These are phyloP conservation scores for Oscheius sp. DNA, from an alignment of 2,888 invertebrate species.

Conservation along the genomic window DNA sequence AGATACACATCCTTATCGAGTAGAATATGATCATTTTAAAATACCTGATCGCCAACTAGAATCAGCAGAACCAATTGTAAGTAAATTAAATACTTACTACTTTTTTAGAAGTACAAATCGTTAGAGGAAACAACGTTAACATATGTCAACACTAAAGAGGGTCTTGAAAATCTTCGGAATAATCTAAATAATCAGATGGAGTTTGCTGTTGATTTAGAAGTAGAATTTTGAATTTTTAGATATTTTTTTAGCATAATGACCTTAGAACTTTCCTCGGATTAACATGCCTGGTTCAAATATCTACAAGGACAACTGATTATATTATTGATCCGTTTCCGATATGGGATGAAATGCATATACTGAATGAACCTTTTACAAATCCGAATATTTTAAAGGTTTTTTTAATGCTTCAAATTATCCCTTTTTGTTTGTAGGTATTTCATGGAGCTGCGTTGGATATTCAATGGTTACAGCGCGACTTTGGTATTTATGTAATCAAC, in stretches of 20 bases:
- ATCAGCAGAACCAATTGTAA: slow-evolving; percentile 27
- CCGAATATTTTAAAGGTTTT: slow-evolving; percentile 85
- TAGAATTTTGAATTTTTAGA: slow-evolving; percentile 6
- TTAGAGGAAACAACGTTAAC: slow-evolving; percentile 79
- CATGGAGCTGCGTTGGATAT: slow-evolving; percentile 91
- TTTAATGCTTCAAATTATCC: not conserved
- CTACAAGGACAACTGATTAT: slow-evolving; percentile 82
- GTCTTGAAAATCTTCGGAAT: slow-evolving; percentile 78
- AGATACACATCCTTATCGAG: slow-evolving; percentile 59
- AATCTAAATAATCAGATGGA: slow-evolving; percentile 79
- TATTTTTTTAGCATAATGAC: slow-evolving; percentile 80
- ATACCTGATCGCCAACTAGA: slow-evolving; percentile 44
- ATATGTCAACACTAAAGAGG: slow-evolving; percentile 78
- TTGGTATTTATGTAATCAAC: slow-evolving; percentile 92
- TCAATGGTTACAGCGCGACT: slow-evolving; percentile 92
- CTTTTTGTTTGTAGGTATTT: slow-evolving; percentile 78
- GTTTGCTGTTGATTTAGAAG: slow-evolving; percentile 85
- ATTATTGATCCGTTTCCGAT: slow-evolving; percentile 86
- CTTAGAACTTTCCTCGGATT: slow-evolving; percentile 91
- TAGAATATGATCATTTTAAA: slow-evolving; percentile 56
- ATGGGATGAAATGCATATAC: slow-evolving; percentile 82
- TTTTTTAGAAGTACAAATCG: slow-evolving; percentile 72
- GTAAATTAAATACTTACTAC: not conserved
- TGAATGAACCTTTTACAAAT: slow-evolving; percentile 90
- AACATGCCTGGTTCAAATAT: slow-evolving; percentile 93